A percentile compares a stretch with the other conserved stretches of the same genome.
These are phyloP conservation scores for Carassius gibelio DNA, from an alignment of 2,113 vertebrate species.

Conservation along the genomic window DNA sequence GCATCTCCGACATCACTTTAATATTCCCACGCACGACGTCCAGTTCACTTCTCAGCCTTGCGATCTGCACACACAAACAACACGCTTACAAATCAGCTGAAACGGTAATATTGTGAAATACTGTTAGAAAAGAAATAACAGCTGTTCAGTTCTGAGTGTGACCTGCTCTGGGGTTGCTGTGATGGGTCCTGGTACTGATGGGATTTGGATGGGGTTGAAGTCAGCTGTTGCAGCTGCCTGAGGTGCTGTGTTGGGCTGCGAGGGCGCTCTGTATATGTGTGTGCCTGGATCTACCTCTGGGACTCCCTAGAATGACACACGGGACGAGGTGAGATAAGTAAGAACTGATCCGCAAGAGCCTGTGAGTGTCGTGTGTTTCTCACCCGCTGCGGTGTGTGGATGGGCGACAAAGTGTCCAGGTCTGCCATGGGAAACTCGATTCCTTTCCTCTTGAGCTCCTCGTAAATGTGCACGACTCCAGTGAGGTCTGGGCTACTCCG, in stretches of 20 bases:
- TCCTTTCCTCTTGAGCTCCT: slow-evolving; percentile 97
- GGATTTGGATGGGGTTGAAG: slow-evolving; percentile 64
- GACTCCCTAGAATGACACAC: slow-evolving; percentile 42
- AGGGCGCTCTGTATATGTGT: slow-evolving; percentile 80
- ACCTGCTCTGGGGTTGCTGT: slow-evolving; percentile 91
- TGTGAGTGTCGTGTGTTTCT: slow-evolving; percentile 46
- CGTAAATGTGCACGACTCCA: slow-evolving; percentile 95
- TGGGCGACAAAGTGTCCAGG: slow-evolving; percentile 92
- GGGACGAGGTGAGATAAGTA: not conserved
- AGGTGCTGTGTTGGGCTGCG: slow-evolving; percentile 59
- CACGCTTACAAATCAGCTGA: not conserved
- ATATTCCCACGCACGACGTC: slow-evolving; percentile 95
- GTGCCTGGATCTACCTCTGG: slow-evolving; percentile 93
- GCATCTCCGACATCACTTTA: slow-evolving; percentile 99
- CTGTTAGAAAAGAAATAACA: too few species aligned
- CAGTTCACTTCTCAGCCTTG: slow-evolving; percentile 91
- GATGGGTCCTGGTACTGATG: slow-evolving; percentile 81
- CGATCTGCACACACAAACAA: slow-evolving; percentile 77
- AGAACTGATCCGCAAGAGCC: not conserved
- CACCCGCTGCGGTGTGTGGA: slow-evolving; percentile 97
- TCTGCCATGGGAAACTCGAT: slow-evolving; percentile 97
- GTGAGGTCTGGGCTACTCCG: slow-evolving; percentile 96
- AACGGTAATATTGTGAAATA: too few species aligned
- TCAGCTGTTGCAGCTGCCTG: slow-evolving; percentile 4
- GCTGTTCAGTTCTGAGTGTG: slow-evolving; percentile 21